Evolutionary conservation across 2,113 vertebrate genomes (phyloP).

Genomic region (Struthidea cinerea): DNA sequence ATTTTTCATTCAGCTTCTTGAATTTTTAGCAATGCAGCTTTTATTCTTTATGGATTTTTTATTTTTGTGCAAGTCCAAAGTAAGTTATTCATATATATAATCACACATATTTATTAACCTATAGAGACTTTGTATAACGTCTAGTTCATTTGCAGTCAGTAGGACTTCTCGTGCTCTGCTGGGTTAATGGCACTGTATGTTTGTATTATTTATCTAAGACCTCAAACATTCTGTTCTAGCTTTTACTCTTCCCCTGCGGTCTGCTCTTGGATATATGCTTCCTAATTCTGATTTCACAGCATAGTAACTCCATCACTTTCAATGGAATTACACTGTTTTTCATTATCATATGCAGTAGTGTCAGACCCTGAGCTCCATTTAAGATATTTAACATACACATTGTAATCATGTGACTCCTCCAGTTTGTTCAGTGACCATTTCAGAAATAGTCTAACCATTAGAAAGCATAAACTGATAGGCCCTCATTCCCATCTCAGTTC

Average conservation of each 20-base stretch:
- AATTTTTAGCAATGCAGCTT: neutral
- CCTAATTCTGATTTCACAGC: neutral
- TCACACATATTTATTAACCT: neutral
- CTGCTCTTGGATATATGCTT: neutral
- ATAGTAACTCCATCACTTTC: neutral
- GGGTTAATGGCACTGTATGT: neutral
- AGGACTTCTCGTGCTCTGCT: neutral
- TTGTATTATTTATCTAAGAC: neutral
- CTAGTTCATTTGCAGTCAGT: neutral
- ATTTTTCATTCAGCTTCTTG: neutral
- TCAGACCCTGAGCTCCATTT: neutral
- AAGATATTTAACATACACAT: neutral
- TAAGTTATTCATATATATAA: neutral
- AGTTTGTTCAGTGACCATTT: neutral
- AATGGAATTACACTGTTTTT: neutral
- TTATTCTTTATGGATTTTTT: neutral
- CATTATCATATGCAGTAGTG: accelerated
- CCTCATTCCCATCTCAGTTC: neutral
- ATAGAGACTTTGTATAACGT: neutral
- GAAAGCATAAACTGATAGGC: neutral
- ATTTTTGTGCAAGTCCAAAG: neutral
- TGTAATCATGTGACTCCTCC: neutral
- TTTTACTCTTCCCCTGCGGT: neutral
- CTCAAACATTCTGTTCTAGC: neutral
- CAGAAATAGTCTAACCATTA: neutral